Base-by-base conservation (phyloP, 2,797 vertebrate genomes). In the Gadopsis marmoratus region DNA sequence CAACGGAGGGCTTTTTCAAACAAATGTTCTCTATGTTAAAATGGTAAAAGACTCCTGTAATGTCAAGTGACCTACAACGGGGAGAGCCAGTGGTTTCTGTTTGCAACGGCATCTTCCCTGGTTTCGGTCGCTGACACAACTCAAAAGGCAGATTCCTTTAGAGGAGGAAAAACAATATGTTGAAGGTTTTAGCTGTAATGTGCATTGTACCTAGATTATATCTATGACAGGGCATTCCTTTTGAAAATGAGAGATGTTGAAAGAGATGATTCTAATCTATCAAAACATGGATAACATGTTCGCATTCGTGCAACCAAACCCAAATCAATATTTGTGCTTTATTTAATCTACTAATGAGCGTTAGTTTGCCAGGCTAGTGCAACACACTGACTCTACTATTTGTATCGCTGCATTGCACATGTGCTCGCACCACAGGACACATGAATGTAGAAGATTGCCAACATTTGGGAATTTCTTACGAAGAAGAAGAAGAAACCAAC, bases 21-120 rank as follows among this genome's bases (percentile, higher is more conserved):
- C 69, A 88, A 84, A 93, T 62, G 50, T 47, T 80, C 51, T 71
- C 59, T 4, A 14, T 26, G 35, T 79, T 69, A 19, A 81, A 71
- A 78, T 7, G 2, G 29, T 61, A 58, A 79, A 61, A 67, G 60
- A 41, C 68, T 69, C 66, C 47, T 58, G 73, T 56, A 19, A 43
- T 26, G 53, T 63, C 62, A 41, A 55, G 78, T 78, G 85, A 76
- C 79, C 71, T 11, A 45, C 4, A 2, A 23, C 17, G 14, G 26
- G 26, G 26, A 1, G 41, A 69, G 54, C 54, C 45, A 4, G 41
- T 7, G 59, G 60, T 59, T 76, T 64, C 29, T 33, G 45, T 61
- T 1, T 29, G 69, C 13, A 26, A 19, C 19, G 12, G 41, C 2
- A 2, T n/a, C 12, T 17, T 16, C 31, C 12, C 41, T 8, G 13